Evolutionary conservation across 2,888 invertebrate species (phyloP), one percentile per base, ranked within the genome.

Genomic region (Chloroclystis v-ata): DNA sequence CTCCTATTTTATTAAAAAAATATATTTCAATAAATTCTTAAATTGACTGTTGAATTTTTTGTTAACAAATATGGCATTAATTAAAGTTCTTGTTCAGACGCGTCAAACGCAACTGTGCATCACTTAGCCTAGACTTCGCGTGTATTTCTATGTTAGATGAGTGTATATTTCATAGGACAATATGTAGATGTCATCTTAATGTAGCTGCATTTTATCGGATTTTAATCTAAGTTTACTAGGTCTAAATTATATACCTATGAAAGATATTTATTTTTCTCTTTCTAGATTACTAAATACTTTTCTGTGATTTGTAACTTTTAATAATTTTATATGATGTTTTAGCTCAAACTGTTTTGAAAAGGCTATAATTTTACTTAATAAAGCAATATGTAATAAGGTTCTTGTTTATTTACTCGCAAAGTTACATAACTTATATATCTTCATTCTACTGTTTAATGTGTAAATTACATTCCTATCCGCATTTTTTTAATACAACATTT

Each of bases 221-320:
- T 57, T 28, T 43, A 56, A 58, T 52, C 46, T 49, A 49, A 49
- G 2, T 20, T 24, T 6, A 10, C 8, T 35, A 35, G 10, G 16
- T 35, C 35, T 32, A 1, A 16, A 35, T 8, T 33, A 33, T 30
- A 35, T 41, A 10, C 10, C 63, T 72, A 73, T 68, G 65, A 61
- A 73, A 60, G 47, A 61, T 69, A 6, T 70, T 76, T 73, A 69
- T 76, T 77, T 44, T 72, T 77, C 68, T 77, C 62, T 65, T 66
- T 74, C 69, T 75, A 78, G 77, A 71, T 67, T 46, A 48, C 49
- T 69, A 35, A 35, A 35, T 35, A 82, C 70, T 76, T 82, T 85
- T 82, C 83, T 85, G 85, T 85, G 83, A 85, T 84, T 83, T 76
- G 72, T 81, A 76, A 80, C 77, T 83, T 79, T 77, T 79, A 65